Conservation (phyloP, 2,797 vertebrate species). For the Tamandua tetradactyla region DNA sequence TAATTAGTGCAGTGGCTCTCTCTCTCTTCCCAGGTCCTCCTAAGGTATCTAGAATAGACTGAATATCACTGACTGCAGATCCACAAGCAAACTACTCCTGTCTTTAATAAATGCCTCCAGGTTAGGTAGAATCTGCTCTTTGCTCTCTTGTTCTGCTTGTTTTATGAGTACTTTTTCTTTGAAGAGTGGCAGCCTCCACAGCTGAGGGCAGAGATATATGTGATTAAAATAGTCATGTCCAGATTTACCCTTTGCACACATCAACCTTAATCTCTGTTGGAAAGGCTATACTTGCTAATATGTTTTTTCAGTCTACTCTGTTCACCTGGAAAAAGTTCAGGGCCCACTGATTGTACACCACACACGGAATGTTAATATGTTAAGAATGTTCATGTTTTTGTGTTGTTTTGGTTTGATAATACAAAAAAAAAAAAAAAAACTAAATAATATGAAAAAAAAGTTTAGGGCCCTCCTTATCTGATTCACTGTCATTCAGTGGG, state of each 20-base stretch:
- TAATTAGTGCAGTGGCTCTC: slow-evolving; percentile 88
- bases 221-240: slow-evolving; percentile 97
- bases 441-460: too few species aligned
- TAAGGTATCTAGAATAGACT: slow-evolving; percentile 93
- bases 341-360: too few species aligned
- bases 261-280: slow-evolving; percentile 91
- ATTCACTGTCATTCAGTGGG: slow-evolving; percentile 76
- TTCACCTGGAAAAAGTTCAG: slow-evolving; percentile 85
- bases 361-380: too few species aligned
- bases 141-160: slow-evolving; percentile 94
- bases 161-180: slow-evolving; percentile 95
- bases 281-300: slow-evolving; percentile 90
- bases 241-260: slow-evolving; percentile 92
- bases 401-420: too few species aligned
- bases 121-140: slow-evolving; percentile 90
- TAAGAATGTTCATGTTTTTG: too few species aligned
- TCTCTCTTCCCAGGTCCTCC: slow-evolving; percentile 93
- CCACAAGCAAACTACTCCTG: slow-evolving; percentile 94
- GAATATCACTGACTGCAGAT: slow-evolving; percentile 94
- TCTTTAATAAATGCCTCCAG: slow-evolving; percentile 93
- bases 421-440: too few species aligned
- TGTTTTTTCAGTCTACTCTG: slow-evolving; percentile 88
- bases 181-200: slow-evolving; percentile 94
- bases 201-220: slow-evolving; percentile 94
- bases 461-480: slow-evolving; percentile 84